Evolutionary conservation across 2,113 vertebrate species (phyloP).

Genomic region (Oryzias melastigma): DNA sequence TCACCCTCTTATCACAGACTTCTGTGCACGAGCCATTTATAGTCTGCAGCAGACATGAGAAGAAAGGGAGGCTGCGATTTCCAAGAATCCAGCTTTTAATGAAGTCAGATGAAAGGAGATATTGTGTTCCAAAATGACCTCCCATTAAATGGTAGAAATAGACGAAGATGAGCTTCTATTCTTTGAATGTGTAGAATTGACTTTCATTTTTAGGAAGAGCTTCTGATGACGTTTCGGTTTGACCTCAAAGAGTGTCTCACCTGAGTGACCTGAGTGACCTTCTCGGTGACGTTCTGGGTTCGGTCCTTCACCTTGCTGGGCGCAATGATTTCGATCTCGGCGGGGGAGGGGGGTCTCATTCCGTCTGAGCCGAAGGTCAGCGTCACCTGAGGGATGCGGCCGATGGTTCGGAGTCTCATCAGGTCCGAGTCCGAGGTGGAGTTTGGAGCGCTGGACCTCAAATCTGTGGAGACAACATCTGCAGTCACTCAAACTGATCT

Average conservation of each 20-base stretch:
- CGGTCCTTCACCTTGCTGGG: conserved; percentile 94
- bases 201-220: too few species aligned
- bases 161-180: not conserved
- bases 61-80: not conserved
- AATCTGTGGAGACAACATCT: conserved; percentile 51
- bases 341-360: conserved; percentile 87
- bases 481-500: too few species aligned
- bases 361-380: conserved; percentile 93
- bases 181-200: too few species aligned
- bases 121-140: not conserved
- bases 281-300: conserved; percentile 97
- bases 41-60: not conserved
- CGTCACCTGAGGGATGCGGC: conserved; percentile 92
- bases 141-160: not conserved
- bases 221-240: too few species aligned
- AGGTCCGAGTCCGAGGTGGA: conserved; percentile 88
- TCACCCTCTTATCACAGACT: conserved; percentile 29
- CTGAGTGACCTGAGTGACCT: conserved; percentile 98
- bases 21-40: conserved; percentile 18
- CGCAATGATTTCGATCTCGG: conserved; percentile 95
- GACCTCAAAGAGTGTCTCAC: conserved; percentile 57
- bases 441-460: conserved; percentile 85
- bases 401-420: conserved; percentile 86
- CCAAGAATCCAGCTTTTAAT: too few species aligned
- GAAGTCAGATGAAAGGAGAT: not conserved